These are phyloP conservation scores for Euborellia annulipes DNA, from an alignment of 1,140 invertebrate species.

Conservation along the genomic window DNA sequence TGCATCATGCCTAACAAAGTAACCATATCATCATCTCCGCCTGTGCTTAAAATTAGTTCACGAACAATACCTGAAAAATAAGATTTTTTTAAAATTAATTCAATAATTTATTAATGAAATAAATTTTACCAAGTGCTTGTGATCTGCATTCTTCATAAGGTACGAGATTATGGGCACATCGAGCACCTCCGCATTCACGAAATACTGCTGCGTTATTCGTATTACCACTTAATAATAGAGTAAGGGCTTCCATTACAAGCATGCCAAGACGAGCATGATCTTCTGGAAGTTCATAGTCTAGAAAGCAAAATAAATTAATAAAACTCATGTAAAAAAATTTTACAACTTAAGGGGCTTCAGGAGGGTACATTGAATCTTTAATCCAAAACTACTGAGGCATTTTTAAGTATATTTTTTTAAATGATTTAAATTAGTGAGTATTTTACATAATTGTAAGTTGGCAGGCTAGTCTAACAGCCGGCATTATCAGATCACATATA, in stretches of 20 bases:
- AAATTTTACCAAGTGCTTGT: conserved; percentile 45
- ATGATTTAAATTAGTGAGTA: not conserved
- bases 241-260: conserved; percentile 74
- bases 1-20: conserved; percentile 82
- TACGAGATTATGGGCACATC: conserved; percentile 80
- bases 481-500: too few species aligned
- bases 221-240: conserved; percentile 61
- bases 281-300: conserved; percentile 35
- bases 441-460: too few species aligned
- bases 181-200: conserved; percentile 78
- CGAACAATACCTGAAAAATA: conserved; percentile 45
- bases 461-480: too few species aligned
- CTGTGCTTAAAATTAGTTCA: conserved; percentile 76
- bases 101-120: conserved; percentile 2
- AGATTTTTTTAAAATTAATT: not conserved
- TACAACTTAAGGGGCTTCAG: too few species aligned
- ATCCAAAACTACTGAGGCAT: not conserved
- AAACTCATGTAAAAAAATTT: not conserved
- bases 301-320: conserved; percentile 8
- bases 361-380: not conserved
- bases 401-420: not conserved
- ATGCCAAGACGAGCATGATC: conserved; percentile 65
- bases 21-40: conserved; percentile 91
- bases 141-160: conserved; percentile 68
- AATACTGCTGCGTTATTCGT: conserved; percentile 82